Conservation (phyloP, 2,888 invertebrate species). For the Diachrysia chrysitis region DNA sequence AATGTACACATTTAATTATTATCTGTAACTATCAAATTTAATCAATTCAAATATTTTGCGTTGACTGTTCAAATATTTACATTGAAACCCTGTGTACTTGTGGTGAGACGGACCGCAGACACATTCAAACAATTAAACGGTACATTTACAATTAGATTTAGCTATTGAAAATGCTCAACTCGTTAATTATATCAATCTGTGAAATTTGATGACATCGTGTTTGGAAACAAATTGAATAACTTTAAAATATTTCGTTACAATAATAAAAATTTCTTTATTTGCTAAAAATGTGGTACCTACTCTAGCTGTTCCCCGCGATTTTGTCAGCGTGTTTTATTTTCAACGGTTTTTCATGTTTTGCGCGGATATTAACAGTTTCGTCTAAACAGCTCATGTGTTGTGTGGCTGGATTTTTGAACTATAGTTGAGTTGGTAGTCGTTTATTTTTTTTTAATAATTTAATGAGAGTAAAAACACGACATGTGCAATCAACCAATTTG, state of each 20-base stretch:
- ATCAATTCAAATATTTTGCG: constrained; percentile 5
- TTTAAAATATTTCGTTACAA: not conserved
- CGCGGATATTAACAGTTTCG: too few species aligned
- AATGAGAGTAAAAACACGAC: too few species aligned
- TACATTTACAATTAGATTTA: not conserved
- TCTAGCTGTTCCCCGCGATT: too few species aligned
- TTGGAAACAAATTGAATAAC: not conserved
- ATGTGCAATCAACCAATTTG: too few species aligned
- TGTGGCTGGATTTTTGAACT: too few species aligned
- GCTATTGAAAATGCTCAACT: not conserved
- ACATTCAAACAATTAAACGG: not conserved
- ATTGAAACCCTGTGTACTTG: not conserved
- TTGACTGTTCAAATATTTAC: constrained; percentile 4
- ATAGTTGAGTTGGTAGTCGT: too few species aligned
- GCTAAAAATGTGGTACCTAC: too few species aligned
- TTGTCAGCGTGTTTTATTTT: too few species aligned
- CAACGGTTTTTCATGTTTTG: too few species aligned
- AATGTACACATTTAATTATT: constrained; percentile 3
- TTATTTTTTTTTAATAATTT: too few species aligned
- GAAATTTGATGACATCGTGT: not conserved
- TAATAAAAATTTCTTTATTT: too few species aligned
- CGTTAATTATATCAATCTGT: not conserved
- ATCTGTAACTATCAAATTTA: not conserved
- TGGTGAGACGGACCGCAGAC: not conserved
- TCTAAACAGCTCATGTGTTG: too few species aligned